Evolutionary conservation across 2,797 vertebrate species (phyloP).

Genomic region (Esox masquinongy): DNA sequence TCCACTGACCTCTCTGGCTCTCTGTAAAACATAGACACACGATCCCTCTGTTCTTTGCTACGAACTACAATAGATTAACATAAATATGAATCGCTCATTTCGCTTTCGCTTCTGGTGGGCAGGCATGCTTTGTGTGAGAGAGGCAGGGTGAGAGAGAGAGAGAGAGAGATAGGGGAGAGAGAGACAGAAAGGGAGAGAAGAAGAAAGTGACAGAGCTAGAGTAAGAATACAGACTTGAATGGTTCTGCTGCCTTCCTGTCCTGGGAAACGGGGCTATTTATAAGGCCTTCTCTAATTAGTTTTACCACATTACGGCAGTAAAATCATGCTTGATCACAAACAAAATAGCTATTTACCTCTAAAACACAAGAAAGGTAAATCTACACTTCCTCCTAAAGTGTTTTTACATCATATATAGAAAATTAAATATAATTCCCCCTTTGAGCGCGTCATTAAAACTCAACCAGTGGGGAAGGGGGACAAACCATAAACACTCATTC

Average conservation of each 20-base stretch:
- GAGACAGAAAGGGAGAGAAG: background rate
- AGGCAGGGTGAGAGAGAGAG: background rate
- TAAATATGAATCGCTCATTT: background rate
- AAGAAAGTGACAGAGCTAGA: background rate
- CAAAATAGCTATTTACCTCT: background rate
- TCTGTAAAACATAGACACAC: background rate
- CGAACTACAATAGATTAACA: background rate
- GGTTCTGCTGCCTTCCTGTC: background rate
- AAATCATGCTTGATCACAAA: background rate
- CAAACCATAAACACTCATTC: background rate
- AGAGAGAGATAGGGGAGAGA: background rate
- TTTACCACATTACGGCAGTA: background rate
- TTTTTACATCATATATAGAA: background rate
- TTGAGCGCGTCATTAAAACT: background rate
- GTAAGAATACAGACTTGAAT: background rate
- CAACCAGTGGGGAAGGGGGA: background rate
- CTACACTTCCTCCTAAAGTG: background rate
- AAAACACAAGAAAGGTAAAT: background rate
- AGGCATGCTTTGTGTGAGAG: background rate
- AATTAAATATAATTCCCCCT: background rate
- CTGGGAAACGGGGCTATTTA: background rate
- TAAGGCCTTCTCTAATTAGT: slow-evolving; percentile 3
- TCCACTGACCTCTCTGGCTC: slow-evolving; percentile 40
- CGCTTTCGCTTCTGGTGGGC: background rate
- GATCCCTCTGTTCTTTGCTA: background rate